These are phyloP conservation scores for Hippocampus abdominalis DNA, from an alignment of 2,113 vertebrate genomes.

Conservation along the genomic window DNA sequence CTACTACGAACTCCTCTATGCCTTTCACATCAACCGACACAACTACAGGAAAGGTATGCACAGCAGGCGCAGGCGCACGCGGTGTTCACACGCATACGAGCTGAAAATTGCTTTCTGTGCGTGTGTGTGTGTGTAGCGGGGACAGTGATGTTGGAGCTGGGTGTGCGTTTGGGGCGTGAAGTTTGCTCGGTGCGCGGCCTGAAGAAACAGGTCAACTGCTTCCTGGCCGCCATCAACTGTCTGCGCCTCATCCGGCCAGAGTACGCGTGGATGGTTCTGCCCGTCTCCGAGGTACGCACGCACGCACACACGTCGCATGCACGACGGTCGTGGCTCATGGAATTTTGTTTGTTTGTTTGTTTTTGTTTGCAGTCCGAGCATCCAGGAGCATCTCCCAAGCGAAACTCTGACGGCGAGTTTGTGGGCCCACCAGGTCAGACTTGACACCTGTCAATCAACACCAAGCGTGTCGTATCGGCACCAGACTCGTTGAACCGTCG, in stretches of 20 bases:
- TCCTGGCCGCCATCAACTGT: conserved; percentile 88
- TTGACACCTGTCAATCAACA: neutral
- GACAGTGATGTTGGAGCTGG: conserved; percentile 95
- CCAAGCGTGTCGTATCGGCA: too few relatives aligned
- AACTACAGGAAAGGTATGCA: conserved; percentile 91
- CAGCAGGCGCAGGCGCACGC: too few relatives aligned
- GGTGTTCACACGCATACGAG: neutral
- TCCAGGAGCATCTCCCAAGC: conserved; percentile 87
- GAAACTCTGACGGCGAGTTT: conserved; percentile 87
- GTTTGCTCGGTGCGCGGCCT: conserved; percentile 83
- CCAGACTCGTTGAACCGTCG: too few relatives aligned
- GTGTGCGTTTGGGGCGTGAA: conserved; percentile 89
- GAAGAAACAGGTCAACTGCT: conserved; percentile 92
- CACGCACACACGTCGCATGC: neutral
- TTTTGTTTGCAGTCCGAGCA: conserved; percentile 78
- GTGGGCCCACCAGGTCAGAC: conserved; percentile 73
- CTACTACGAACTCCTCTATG: conserved; percentile 94
- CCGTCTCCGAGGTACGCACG: conserved; percentile 67
- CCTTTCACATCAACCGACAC: conserved; percentile 92
- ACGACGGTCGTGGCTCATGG: neutral
- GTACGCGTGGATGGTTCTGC: conserved; percentile 96
- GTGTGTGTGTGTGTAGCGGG: conserved; percentile 67
- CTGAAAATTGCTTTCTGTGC: neutral
- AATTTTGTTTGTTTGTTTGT: too few relatives aligned
- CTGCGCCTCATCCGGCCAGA: conserved; percentile 86